phyloP scores from a whole-genome alignment of 2,888 invertebrate genomes.

The Habroteleia sp. region DNA sequence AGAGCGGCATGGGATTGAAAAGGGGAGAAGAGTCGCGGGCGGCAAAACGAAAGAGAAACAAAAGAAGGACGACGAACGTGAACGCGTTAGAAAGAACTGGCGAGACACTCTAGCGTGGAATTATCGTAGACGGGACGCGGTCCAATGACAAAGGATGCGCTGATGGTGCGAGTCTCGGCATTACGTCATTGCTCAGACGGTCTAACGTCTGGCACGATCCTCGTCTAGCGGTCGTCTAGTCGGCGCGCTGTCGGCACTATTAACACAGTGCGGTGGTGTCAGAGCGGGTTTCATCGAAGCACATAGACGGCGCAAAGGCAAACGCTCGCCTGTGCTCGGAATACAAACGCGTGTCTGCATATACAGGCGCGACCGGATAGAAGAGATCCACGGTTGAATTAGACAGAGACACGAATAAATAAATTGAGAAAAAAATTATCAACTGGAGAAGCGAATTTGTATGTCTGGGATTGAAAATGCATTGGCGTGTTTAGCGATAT shows the following conservation, averaged over 20 bases:
- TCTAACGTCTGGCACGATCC: constrained; percentile 74
- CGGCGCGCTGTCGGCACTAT: constrained; percentile 64
- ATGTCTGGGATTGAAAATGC: no score
- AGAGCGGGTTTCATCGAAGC: constrained; percentile 46
- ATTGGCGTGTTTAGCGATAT: no score
- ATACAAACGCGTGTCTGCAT: constrained; percentile 12
- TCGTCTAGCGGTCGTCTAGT: constrained; percentile 80
- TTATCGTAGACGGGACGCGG: constrained; percentile 52
- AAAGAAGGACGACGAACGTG: background rate
- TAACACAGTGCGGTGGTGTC: constrained; percentile 57
- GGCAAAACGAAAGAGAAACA: background rate
- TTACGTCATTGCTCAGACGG: constrained; percentile 75
- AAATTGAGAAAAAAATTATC: background rate
- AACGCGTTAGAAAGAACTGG: constrained; percentile 10
- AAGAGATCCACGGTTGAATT: background rate
- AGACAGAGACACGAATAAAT: background rate
- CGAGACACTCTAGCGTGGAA: constrained; percentile 14
- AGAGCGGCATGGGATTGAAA: background rate
- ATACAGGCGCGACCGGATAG: constrained; percentile 19
- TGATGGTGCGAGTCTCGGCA: constrained; percentile 31
- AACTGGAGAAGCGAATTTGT: no score
- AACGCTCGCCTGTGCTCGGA: constrained; percentile 39
- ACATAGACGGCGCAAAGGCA: constrained; percentile 31
- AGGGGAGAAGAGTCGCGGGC: no score
- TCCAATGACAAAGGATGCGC: constrained; percentile 71